Evolutionary conservation across 1,140 invertebrate genomes (phyloP), one percentile per base, ranked within the genome.

Genomic region (Scaptomyza graminum): DNA sequence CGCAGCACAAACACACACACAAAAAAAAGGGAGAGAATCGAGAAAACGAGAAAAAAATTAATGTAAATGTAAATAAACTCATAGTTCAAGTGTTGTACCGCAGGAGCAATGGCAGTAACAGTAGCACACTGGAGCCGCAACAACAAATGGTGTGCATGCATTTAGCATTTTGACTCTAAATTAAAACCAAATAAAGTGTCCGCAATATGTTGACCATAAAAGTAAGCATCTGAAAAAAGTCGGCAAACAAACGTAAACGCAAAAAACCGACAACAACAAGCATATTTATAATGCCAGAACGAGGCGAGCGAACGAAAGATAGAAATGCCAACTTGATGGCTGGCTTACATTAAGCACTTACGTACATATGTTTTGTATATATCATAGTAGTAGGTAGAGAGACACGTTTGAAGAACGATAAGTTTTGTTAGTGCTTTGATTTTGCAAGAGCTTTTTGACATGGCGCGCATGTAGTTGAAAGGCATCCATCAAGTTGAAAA

Each of bases 31-130:
- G 18, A 1, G 37, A 31, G n/a, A 46, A 22, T 3, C 18, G 12
- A 37, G 41, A 52, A 22, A 65, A 47, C 47, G 25, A 25, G 25
- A 3, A 62, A 54, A 70, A 69, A 71, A 75, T 60, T 70, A 75
- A 65, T 76, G 70, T 31, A 69, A 74, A 74, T 76, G 74, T 76
- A 76, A 76, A 76, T 76, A 76, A 74, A 74, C 74, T 74, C 65
- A 68, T 74, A 73, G 64, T 74, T 76, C 70, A 76, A 76, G 59
- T 22, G 18, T 63, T 73, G 64, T 52, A 52, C 34, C 28, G 55
- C 72, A 56, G 62, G 39, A 64, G 51, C 49, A 66, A 39, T 34
- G 60, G 16, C 63, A 50, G 39, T 34, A 62, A 25, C 50, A 50
- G 28, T 41, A 46, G 13, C 47, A 57, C 47, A 57, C 31, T 39